These are phyloP conservation scores for Hemaris fuciformis DNA, from an alignment of 2,888 invertebrate species.

Conservation along the genomic window DNA sequence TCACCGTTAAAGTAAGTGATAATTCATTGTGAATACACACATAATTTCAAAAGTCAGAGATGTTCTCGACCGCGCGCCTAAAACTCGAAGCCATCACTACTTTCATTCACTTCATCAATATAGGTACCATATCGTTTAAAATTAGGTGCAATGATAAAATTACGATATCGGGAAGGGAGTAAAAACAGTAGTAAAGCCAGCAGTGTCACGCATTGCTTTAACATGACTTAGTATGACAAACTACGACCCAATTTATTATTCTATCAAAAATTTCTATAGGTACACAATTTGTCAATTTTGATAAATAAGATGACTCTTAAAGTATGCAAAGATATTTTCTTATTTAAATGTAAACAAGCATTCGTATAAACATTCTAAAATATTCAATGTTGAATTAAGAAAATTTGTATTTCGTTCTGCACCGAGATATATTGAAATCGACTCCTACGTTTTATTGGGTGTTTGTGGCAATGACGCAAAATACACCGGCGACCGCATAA, in stretches of 20 bases:
- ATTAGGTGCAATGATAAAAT: too few species aligned
- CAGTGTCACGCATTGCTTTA: background rate
- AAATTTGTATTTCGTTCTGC: background rate
- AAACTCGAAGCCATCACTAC: too few species aligned
- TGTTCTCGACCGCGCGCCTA: too few species aligned
- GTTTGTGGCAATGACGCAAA: constrained; percentile 1
- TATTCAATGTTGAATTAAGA: background rate
- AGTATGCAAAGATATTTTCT: background rate
- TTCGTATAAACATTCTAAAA: background rate
- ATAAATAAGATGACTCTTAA: background rate
- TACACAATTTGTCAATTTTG: background rate
- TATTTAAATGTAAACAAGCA: background rate
- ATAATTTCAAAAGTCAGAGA: too few species aligned
- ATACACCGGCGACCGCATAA: background rate
- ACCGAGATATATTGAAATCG: background rate
- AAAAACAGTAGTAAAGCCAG: too few species aligned
- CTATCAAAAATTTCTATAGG: background rate
- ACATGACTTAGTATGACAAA: background rate
- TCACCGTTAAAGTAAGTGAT: too few species aligned
- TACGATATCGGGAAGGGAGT: too few species aligned
- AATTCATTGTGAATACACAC: too few species aligned
- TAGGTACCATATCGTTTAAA: too few species aligned
- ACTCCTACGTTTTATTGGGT: background rate
- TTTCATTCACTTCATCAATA: too few species aligned
- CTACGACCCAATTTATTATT: background rate